Conservation (phyloP, 35 echinoderm and acorn worm genomes). For the Ophiothrix spiculata region DNA sequence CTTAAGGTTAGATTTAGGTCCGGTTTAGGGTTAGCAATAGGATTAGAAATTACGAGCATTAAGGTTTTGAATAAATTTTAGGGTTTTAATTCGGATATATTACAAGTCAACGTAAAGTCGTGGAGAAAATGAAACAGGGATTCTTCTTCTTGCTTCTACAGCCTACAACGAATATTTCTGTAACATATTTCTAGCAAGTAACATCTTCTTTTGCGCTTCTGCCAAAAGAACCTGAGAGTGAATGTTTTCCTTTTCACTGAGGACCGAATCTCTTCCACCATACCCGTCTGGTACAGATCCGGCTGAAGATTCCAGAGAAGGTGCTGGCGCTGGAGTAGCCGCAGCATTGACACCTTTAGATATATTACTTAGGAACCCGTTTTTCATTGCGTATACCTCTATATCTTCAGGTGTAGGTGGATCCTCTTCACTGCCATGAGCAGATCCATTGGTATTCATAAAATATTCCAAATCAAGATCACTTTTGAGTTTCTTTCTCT, state of each 20-base stretch:
- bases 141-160: not conserved
- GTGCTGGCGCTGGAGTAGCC: not conserved
- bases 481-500: not conserved
- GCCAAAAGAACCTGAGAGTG: not conserved
- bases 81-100: no score
- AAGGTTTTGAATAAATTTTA: no score
- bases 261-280: not conserved
- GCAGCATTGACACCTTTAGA: not conserved
- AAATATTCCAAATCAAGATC: not conserved
- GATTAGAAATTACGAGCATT: no score
- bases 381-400: not conserved
- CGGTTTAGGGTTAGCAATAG: no score
- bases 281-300: not conserved
- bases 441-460: not conserved
- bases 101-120: no score
- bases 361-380: not conserved
- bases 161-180: not conserved
- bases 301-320: not conserved
- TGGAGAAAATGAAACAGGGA: no score
- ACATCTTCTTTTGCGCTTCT: not conserved
- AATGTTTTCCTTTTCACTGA: not conserved
- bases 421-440: not conserved
- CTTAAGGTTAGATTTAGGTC: no score
- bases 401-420: not conserved
- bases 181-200: not conserved